Conservation (phyloP, 1,140 invertebrate species). For the Drosophila grimshawi region DNA sequence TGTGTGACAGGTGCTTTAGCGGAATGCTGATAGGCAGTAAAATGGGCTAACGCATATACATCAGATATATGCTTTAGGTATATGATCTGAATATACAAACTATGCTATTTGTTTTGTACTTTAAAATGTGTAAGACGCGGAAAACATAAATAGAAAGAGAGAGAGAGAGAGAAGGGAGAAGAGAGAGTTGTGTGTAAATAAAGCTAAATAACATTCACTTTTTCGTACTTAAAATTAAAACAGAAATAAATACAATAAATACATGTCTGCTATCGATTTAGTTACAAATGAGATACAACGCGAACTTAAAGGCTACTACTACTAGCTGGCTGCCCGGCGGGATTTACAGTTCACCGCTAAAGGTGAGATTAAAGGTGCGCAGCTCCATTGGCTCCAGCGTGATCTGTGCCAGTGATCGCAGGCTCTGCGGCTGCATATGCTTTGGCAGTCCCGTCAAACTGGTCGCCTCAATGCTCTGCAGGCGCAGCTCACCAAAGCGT, state of each 20-base stretch:
- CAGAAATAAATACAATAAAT: conserved; percentile 45
- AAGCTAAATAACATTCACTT: conserved; percentile 62
- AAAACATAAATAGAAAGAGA: not conserved
- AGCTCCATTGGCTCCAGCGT: conserved; percentile 89
- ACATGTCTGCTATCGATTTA: conserved; percentile 49
- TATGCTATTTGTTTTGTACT: conserved; percentile 69
- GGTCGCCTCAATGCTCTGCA: conserved; percentile 85
- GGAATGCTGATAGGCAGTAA: conserved; percentile 40
- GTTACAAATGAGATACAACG: conserved; percentile 44
- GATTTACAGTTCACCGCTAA: conserved; percentile 72
- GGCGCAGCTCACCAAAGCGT: conserved; percentile 85
- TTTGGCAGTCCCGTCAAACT: conserved; percentile 88
- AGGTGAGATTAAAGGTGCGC: conserved; percentile 89
- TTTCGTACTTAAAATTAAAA: conserved; percentile 51
- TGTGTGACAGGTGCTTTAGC: not conserved
- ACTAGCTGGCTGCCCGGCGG: not conserved
- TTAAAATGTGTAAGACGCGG: conserved; percentile 50
- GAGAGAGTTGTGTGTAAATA: conserved; percentile 51
- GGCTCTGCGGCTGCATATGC: conserved; percentile 78
- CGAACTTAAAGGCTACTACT: conserved; percentile 10
- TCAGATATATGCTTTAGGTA: conserved; percentile 19
- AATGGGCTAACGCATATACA: conserved; percentile 17
- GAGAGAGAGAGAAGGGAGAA: not conserved
- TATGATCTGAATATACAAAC: conserved; percentile 16
- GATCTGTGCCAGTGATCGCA: conserved; percentile 86